phyloP scores from a whole-genome alignment of 2,113 vertebrate species.

The Pelecanus crispus region DNA sequence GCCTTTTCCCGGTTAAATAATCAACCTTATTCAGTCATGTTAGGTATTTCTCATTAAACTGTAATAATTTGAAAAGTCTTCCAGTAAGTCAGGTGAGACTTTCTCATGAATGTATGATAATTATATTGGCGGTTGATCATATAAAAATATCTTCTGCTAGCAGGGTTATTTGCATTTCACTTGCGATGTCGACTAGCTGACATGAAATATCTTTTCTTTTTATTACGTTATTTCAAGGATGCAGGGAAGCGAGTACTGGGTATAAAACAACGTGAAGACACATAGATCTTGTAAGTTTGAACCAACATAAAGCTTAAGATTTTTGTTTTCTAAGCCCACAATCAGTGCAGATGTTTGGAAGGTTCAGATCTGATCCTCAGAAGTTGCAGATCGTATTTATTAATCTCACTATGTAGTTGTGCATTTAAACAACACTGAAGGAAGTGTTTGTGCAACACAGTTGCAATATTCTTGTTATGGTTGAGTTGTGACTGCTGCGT shows the following conservation, averaged over 20 bases:
- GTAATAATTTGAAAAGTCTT: background rate
- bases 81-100: slow-evolving; percentile 2
- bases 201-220: background rate
- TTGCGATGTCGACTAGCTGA: background rate
- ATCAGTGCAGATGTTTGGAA: background rate
- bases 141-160: background rate
- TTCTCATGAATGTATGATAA: background rate
- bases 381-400: background rate
- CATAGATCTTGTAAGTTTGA: background rate
- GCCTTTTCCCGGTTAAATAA: background rate
- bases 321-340: background rate
- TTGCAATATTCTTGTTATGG: background rate
- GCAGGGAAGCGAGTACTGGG: background rate
- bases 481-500: background rate
- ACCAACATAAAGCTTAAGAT: background rate
- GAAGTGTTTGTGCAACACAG: background rate
- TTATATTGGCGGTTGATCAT: background rate
- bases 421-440: background rate
- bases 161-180: slow-evolving; percentile 30
- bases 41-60: slow-evolving; percentile 22
- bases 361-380: background rate
- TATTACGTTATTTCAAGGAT: background rate
- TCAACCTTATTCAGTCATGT: background rate
- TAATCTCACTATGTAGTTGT: background rate
- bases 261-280: background rate